These are phyloP conservation scores for Zaprionus ghesquierei DNA, from an alignment of 1,140 invertebrate species.

Conservation along the genomic window DNA sequence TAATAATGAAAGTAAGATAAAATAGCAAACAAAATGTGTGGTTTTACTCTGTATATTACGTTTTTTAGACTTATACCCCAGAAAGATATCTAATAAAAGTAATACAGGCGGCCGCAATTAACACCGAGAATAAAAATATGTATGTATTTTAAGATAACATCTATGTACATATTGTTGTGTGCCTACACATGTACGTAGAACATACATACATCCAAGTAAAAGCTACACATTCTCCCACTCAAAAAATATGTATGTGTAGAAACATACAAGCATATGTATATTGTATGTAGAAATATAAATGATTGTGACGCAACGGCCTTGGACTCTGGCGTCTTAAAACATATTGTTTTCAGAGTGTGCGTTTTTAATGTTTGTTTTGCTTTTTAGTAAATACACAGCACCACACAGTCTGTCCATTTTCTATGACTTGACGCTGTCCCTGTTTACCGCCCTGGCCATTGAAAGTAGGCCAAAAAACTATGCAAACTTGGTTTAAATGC, in stretches of 20 bases:
- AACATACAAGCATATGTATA: background rate
- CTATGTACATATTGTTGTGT: background rate
- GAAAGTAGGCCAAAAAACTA: background rate
- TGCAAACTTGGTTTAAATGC: background rate
- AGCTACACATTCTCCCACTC: background rate
- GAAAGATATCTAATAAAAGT: slow-evolving; percentile 1
- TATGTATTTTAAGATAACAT: background rate
- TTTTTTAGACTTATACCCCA: slow-evolving; percentile 59
- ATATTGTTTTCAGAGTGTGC: background rate
- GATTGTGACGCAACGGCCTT: background rate
- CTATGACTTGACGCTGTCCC: background rate
- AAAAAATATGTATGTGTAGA: background rate
- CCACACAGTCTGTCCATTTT: background rate
- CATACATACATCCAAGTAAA: background rate
- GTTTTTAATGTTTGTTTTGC: background rate
- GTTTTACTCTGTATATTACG: slow-evolving; percentile 33
- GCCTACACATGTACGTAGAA: background rate
- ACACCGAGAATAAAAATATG: background rate
- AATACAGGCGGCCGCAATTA: background rate
- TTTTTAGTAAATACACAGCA: background rate
- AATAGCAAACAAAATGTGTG: slow-evolving; percentile 48
- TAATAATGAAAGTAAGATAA: slow-evolving; percentile 75
- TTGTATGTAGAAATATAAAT: background rate
- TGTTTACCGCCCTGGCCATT: background rate
- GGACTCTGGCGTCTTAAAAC: background rate